Base-by-base conservation (phyloP, 2,113 vertebrate genomes). In the Aleadryas rufinucha region DNA sequence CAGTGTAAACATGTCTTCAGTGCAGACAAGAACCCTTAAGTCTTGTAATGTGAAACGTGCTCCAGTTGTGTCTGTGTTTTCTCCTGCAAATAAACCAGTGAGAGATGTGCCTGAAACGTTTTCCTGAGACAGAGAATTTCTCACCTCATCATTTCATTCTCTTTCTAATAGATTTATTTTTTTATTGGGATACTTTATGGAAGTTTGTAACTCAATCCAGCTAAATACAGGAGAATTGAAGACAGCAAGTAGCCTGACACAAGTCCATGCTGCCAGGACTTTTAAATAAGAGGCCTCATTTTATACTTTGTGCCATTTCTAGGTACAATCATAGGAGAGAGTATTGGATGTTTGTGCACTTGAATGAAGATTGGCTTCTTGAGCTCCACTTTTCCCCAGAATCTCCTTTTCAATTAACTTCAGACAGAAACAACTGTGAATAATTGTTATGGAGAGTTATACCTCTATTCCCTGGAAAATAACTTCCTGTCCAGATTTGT, bases 51-150 rank as follows among this genome's bases (percentile, higher is more conserved):
- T 92, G 91, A 97, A 97, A 92, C 93, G 95, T 69, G 71, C 14
- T 71, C 89, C 87, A 41, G 74, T 92, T 76, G 94, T 80, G 97
- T 96, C 96, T 95, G 87, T 31, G 61, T 66, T 95, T 88, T 87
- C 88, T 89, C 92, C 95, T 76, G 81, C 94, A 97, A 97, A 96
- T 95, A 98, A 97, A 97, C 95, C 96, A 91, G 84, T 42, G 74
- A 77, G 96, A 87, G 87, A 94, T 59, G 92, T 92, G 83, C 79
- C 74, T 26, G 33, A 64, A 84, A 66, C 5, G 1, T 42, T 94
- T 93, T 72, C 65, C 8, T 5, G 91, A 84, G 60, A 86, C 90
- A 84, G 96, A 41, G 5, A 7, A 92, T 81, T 87, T 97, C 92
- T 95, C 84, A 30, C 81, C 61, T 87, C 49, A 27, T 63, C 93